These are phyloP conservation scores for Lasioglossum figueresi DNA, from an alignment of 2,888 invertebrate species.

Conservation along the genomic window DNA sequence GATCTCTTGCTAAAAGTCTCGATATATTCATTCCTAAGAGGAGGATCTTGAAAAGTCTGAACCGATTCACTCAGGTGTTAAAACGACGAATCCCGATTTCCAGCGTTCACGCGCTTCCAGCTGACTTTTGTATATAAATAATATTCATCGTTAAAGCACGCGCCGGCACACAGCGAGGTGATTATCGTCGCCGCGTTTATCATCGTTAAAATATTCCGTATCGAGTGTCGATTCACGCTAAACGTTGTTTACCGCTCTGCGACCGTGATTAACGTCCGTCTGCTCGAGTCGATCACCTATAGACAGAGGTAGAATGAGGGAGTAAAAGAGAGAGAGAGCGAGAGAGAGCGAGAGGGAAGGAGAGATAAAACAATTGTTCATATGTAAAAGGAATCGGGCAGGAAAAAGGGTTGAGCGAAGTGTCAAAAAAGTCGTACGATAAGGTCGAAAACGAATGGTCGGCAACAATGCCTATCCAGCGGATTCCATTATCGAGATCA, in stretches of 20 bases:
- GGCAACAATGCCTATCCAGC: conserved; percentile 39
- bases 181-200: conserved; percentile 46
- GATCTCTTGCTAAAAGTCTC: neutral
- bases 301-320: neutral
- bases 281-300: conserved; percentile 3
- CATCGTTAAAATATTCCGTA: conserved; percentile 55
- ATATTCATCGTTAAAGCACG: conserved; percentile 16
- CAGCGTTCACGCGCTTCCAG: neutral
- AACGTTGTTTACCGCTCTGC: conserved; percentile 44
- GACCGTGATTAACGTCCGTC: conserved; percentile 35
- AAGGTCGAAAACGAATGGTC: conserved; percentile 20
- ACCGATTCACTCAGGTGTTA: neutral
- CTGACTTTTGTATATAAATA: neutral
- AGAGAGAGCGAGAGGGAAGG: neutral
- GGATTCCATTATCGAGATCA: conserved; percentile 50
- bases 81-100: neutral
- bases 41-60: neutral
- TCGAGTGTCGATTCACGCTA: conserved; percentile 46
- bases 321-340: neutral
- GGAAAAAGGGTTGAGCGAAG: conserved; percentile 15
- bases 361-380: neutral
- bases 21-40: neutral
- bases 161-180: neutral
- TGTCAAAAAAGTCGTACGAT: conserved; percentile 2
- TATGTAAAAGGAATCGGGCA: neutral